Base-by-base conservation (phyloP, 1,140 invertebrate genomes). In the Dreissena polymorpha region DNA sequence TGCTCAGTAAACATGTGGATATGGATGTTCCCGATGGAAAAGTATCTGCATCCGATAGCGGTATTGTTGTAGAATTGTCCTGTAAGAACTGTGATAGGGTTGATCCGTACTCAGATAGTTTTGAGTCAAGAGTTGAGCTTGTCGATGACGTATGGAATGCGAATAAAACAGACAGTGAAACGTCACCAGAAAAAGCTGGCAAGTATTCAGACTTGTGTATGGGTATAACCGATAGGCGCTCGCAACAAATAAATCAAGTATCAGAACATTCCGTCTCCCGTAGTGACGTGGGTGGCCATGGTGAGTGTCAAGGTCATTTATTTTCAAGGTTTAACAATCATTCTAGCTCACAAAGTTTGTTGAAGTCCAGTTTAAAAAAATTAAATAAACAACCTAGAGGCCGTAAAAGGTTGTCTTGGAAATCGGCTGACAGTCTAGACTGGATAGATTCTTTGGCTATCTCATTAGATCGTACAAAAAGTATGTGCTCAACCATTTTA, bases 341-440 rank as follows among this genome's bases (percentile, higher is more conserved):
- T 76, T 70, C 73, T 65, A 86, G 81, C 78, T 88, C 87, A 70
- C 83, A 88, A 74, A 82, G 83, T 65, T 83, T 88, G 69, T 78
- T 88, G 49, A 88, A 88, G 85, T 83, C 87, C 68, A 88, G 85
- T 71, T 83, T 88, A 75, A 88, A 88, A 70, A 86, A 83, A 79
- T 53, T 23, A 70, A 80, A 81, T 14, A 39, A 21, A 51, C 83
- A 77, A 55, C 78, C 81, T 63, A 74, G 84, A 69, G 79, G 57
- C 69, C 83, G 85, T 60, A 81, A 82, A 60, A 60, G 85, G 51
- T 77, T 89, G 76, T 89, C 88, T 27, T 89, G 88, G 85, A 89
- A 89, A 65, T 89, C 88, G 39, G 80, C 85, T 14, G 88, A 89
- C 85, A 85, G 86, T 85, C 78, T 89, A 78, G 85, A 89, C 73